Base-by-base conservation (phyloP, 2,797 vertebrate species). In the Crenichthys baileyi region DNA sequence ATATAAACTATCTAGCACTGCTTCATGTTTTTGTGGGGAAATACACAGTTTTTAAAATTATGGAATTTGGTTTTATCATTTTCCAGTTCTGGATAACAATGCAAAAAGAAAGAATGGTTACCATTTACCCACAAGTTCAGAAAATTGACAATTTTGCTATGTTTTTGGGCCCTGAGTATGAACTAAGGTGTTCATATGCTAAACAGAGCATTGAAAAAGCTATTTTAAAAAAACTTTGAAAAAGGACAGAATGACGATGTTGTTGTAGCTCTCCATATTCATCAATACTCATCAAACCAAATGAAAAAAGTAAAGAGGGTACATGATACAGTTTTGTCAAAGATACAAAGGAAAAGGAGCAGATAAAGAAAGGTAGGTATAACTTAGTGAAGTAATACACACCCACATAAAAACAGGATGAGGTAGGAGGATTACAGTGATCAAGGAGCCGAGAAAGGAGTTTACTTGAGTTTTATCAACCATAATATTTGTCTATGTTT, bases 1-100 rank as follows among this genome's bases (percentile, higher is more conserved):
- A 88, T 89, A 91, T 86, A 46, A 88, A 86, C 74, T 82, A 56
- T 80, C 44, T 73, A 80, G 83, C 76, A 80, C 48, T 71, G 44
- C 81, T 83, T 75, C 55, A 60, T 81, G 77, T 60, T 20, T 71
- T 5, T 77, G 53, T 4, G 53, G 22, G 26, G 24, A 58, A 50
- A 8, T 63, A 60, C 46, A 31, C 39, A 24, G 36, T 6, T 36
- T 67, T 67, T 11, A 41, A 67, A 67, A 41, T 7, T n/a, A 46
- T 16, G 13, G 5, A 7, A n/a, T 26, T 70, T 44, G 22, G 24
- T 70, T 44, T 70, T 70, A 44, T 29, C 2, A 16, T 70, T n/a
- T 70, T 70, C 1, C 13, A 46, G 41, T 12, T 46, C 22, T 46
- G 6, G 24, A 70, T 15, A 24, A 67, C 36, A 67, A 67, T 39